Base-by-base conservation (phyloP, 1,140 invertebrate genomes). In the Samia ricini region DNA sequence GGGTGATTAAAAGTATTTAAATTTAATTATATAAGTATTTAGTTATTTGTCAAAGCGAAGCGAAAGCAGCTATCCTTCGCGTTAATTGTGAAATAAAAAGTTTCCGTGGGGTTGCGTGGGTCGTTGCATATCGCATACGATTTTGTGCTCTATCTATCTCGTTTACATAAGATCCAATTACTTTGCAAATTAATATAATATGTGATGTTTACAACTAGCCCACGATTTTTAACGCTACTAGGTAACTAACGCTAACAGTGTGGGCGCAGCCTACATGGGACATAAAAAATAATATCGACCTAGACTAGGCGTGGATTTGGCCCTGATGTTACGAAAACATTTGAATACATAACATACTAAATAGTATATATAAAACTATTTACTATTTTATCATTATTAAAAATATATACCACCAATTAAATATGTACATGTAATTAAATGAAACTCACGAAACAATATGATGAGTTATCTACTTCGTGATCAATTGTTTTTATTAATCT, bases 181-280 rank as follows among this genome's bases (percentile, higher is more conserved):
- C n/a, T 24, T 59, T 22, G 56, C 60, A 56, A 56, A 49, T 48
- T 54, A 48, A 49, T 15, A 50, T 62, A 58, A 56, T 58, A 59
- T 57, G 62, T 72, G 66, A 60, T 77, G 73, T 79, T 77, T 74
- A 81, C 72, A 72, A 76, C 60, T 69, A 62, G 64, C 79, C 81
- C 77, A 85, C 81, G 79, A 76, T 77, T 76, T 77, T 82, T 84
- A 77, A 65, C 62, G 63, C 69, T 69, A 69, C 66, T 64, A 69
- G 36, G 66, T 60, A 67, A 66, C 58, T n/a, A n/a, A n/a, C 42
- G 60, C 56, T 63, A 42, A 42, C n/a, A 72, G 69, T 76, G 78
- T 83, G 76, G 82, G 78, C 77, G 79, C 76, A 68, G 64, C 80
- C 77, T 81, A 85, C 83, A 71, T 79, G 62, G 57, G 51, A 63